Evolutionary conservation across 1,140 invertebrate species (phyloP), one percentile per base, ranked within the genome.

Genomic region (Spodoptera frugiperda): DNA sequence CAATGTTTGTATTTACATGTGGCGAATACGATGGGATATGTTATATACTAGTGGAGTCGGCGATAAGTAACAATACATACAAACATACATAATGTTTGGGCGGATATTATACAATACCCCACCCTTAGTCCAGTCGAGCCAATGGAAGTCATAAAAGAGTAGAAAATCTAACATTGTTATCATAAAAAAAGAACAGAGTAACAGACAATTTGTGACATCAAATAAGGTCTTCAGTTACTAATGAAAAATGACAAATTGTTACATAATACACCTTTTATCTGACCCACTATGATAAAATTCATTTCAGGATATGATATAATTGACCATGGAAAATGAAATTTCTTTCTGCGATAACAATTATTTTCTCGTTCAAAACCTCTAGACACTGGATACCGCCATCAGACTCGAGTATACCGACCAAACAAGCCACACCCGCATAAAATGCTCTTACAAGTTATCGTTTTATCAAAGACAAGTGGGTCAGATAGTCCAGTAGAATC

Each of bases 1-100:
- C 78, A 82, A 83, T 83, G 53, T 72, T 25, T 78, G 39, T 78
- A 78, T 75, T 68, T 80, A 76, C 70, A 77, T 61, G 59, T 80
- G 57, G 57, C 54, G 30, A 55, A 46, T 53, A 78, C 65, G 65
- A 76, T 76, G 75, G 75, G 73, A 76, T 80, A 77, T 77, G 54
- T 77, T 70, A 65, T 61, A 65, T 3, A 55, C 68, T 71, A 71
- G 53, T 71, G 68, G 68, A 71, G 51, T 55, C 15, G 8, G 33
- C 53, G 33, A 44, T 55, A 71, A 19, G 8, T 44, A 21, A 39
- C 21, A 9, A 51, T 54, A 30, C 3, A 33, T n/a, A n/a, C n/a
- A n/a, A n/a, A n/a, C n/a, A 14, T 25, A 25, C 25, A 68, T 9
- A n/a, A 4, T 49, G 53, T 1, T 39, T 5, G 33, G 17, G 12